phyloP scores from a whole-genome alignment of 2,797 vertebrate species.

The Poeciliopsis turneri region DNA sequence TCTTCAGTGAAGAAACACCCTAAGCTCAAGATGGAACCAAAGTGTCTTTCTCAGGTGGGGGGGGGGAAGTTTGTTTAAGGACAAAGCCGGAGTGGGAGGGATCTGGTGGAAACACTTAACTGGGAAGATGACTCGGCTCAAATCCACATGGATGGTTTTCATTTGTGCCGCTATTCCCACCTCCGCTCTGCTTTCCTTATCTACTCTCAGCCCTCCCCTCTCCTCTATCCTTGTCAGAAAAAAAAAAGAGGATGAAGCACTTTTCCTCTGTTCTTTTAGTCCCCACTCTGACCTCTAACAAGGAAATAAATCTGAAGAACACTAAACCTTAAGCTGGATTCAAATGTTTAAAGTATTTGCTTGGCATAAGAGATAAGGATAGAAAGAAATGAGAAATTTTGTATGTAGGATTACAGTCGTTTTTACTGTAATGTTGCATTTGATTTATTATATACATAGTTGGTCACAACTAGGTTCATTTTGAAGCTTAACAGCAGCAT shows the following conservation, averaged over 20 bases:
- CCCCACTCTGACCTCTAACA: conserved; percentile 59
- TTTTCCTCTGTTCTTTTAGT: conserved; percentile 49
- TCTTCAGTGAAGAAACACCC: conserved; percentile 81
- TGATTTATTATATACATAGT: conserved; percentile 73
- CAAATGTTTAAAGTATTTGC: conserved; percentile 69
- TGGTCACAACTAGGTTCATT: conserved; percentile 71
- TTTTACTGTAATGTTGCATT: conserved; percentile 71
- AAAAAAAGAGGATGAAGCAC: conserved; percentile 45
- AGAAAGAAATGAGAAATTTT: conserved; percentile 38
- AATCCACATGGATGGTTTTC: conserved; percentile 73
- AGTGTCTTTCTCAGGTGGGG: conserved; percentile 66
- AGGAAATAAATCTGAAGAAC: conserved; percentile 57
- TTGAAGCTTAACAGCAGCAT: conserved; percentile 69
- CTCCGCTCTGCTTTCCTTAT: conserved; percentile 64
- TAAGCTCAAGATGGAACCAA: conserved; percentile 71
- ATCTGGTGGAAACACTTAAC: conserved; percentile 51
- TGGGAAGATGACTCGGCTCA: conserved; percentile 67
- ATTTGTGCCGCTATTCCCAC: conserved; percentile 63
- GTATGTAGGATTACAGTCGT: conserved; percentile 64
- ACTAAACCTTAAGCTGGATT: conserved; percentile 69
- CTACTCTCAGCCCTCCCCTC: conserved; percentile 52
- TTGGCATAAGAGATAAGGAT: conserved; percentile 68
- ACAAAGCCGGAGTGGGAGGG: conserved; percentile 45
- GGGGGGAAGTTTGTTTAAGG: conserved; percentile 57
- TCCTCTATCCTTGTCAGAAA: conserved; percentile 34